phyloP scores from a whole-genome alignment of 2,797 vertebrate genomes.

The Acomys russatus region DNA sequence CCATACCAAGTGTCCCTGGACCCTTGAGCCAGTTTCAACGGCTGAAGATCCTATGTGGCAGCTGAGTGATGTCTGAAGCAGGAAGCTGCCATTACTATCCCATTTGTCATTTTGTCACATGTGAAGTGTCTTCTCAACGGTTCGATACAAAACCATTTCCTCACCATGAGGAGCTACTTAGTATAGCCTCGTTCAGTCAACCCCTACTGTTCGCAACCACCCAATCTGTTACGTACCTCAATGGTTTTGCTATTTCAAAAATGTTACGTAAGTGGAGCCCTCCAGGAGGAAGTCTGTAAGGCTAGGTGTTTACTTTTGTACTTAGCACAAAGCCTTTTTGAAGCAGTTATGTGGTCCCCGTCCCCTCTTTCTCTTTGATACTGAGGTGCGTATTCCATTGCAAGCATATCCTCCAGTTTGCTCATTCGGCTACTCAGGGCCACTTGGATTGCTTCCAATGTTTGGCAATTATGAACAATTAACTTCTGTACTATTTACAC shows the following conservation, averaged over 20 bases:
- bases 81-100: not conserved
- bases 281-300: not conserved
- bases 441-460: not conserved
- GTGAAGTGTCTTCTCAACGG: no score
- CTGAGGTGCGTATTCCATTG: not conserved
- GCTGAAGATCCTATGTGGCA: not conserved
- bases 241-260: not conserved
- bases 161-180: not conserved
- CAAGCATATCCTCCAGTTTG: not conserved
- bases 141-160: not conserved
- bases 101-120: not conserved
- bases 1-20: not conserved
- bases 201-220: fast-evolving
- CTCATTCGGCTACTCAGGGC: not conserved
- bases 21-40: not conserved
- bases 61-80: not conserved
- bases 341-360: not conserved
- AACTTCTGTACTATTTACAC: constrained; percentile 32
- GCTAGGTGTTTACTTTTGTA: not conserved
- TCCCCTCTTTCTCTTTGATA: not conserved
- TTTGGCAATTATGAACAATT: not conserved
- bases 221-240: not conserved
- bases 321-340: not conserved
- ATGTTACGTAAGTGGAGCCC: not conserved
- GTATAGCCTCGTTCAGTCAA: fast-evolving